Base-by-base conservation (phyloP, 2,888 invertebrate genomes). In the Graphium colonna region DNA sequence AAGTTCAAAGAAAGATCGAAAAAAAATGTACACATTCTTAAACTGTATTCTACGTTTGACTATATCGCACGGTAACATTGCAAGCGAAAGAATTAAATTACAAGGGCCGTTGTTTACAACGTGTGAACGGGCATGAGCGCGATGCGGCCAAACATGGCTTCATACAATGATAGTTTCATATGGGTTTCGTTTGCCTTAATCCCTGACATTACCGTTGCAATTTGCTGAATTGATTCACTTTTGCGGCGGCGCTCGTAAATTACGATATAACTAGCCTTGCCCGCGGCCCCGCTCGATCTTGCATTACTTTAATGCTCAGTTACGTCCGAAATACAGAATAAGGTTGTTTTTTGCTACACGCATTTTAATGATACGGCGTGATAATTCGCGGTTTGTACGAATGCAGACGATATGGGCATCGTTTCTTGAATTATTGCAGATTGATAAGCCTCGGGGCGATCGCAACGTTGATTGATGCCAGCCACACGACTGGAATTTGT, bases 211-310 rank as follows among this genome's bases (percentile, higher is more conserved):
- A 53, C 44, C 44, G 48, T 17, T n/a, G 53, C 48, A 61, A 63
- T 61, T 61, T 60, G 54, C 57, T 44, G 59, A 55, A 58, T 61
- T 56, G 61, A 61, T 60, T 57, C 60, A 56, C 55, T 62, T 56
- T 58, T 46, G 28, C 17, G 43, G 36, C 17, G 26, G 18, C 12
- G 42, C 53, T 53, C 53, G 53, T 53, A 48, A 53, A 53, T 53
- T 48, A 53, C n/a, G 28, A 16, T 18, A 44, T 40, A 53, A 53
- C 53, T 53, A 53, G 48, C 48, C 44, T 28, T 48, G 53, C 53
- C 53, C 18, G 38, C 48, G 53, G 53, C 53, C 36, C 10, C 26
- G 18, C 39, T 49, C 31, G 39, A 10, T 15, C 39, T 28, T 39
- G 18, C 39, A 48, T 53, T 39, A 53, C 41, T 38, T 44, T 53